Evolutionary conservation across 2,113 vertebrate genomes (phyloP).

Genomic region (Solea solea): DNA sequence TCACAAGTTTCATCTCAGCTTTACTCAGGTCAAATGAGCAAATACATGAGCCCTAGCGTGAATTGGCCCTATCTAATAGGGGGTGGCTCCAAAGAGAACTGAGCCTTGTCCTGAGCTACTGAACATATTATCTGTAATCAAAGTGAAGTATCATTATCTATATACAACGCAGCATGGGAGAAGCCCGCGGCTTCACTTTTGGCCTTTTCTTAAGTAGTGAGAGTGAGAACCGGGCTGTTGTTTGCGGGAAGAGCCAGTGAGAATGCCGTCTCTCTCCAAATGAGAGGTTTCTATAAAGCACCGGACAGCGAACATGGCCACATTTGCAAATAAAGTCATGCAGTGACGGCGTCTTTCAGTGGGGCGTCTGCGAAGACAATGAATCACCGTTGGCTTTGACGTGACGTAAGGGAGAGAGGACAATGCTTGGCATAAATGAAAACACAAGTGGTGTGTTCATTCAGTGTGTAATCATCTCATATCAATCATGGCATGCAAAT

Average conservation of each 20-base stretch:
- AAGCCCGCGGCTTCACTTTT: conserved; percentile 24
- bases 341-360: conserved; percentile 22
- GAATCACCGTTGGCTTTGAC: not conserved
- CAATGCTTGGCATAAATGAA: too few relatives aligned
- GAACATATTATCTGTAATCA: conserved; percentile 42
- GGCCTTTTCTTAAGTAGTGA: conserved; percentile 25
- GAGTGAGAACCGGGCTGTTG: conserved; percentile 49
- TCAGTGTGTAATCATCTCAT: conserved; percentile 1
- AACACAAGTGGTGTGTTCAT: not conserved
- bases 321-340: conserved; percentile 38
- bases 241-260: conserved; percentile 47
- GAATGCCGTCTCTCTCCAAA: conserved; percentile 61
- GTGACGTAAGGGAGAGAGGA: not conserved
- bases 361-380: conserved; percentile 3
- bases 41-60: not conserved
- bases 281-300: conserved; percentile 68
- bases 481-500: too few relatives aligned
- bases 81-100: conserved; percentile 10
- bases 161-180: conserved; percentile 24
- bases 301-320: conserved; percentile 39
- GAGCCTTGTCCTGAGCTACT: conserved; percentile 4
- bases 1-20: not conserved
- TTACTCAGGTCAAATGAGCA: not conserved
- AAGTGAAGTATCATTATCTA: conserved; percentile 48
- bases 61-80: not conserved